Evolutionary conservation across 2,113 vertebrate genomes (phyloP).

Genomic region (Peucedramus taeniatus): DNA sequence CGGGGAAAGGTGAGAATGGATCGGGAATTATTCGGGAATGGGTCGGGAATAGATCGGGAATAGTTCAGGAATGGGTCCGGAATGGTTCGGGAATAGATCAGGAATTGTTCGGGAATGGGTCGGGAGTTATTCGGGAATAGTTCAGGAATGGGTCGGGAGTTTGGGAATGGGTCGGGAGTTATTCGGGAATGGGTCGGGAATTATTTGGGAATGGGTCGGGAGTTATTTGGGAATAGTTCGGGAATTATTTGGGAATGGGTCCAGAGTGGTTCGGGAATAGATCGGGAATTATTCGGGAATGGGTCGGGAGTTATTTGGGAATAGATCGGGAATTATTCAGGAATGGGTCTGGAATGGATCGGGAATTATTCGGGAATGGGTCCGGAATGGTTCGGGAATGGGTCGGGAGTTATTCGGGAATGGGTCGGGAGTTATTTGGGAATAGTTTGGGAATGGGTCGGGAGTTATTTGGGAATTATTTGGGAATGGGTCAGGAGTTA

Average conservation of each 20-base stretch:
- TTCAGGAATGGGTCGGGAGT: background rate
- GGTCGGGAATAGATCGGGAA: background rate
- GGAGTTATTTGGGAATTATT: background rate
- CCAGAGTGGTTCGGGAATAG: too few relatives aligned
- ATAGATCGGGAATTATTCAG: rapidly evolving
- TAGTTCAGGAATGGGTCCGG: background rate
- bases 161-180: background rate
- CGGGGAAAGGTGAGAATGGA: rapidly evolving
- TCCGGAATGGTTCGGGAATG: background rate
- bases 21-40: background rate
- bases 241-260: background rate
- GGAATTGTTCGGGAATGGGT: rapidly evolving
- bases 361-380: too few relatives aligned
- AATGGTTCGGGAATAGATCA: rapidly evolving
- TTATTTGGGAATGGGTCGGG: rapidly evolving
- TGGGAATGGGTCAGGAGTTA: background rate
- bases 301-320: background rate
- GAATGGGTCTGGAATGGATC: background rate
- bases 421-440: rapidly evolving
- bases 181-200: too few relatives aligned
- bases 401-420: too few relatives aligned
- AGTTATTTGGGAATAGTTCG: rapidly evolving
- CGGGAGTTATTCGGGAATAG: background rate
- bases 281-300: rapidly evolving
- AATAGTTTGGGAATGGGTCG: rapidly evolving